phyloP scores from a whole-genome alignment of 2,797 vertebrate genomes.

The Sebastes kiyomatsui region DNA sequence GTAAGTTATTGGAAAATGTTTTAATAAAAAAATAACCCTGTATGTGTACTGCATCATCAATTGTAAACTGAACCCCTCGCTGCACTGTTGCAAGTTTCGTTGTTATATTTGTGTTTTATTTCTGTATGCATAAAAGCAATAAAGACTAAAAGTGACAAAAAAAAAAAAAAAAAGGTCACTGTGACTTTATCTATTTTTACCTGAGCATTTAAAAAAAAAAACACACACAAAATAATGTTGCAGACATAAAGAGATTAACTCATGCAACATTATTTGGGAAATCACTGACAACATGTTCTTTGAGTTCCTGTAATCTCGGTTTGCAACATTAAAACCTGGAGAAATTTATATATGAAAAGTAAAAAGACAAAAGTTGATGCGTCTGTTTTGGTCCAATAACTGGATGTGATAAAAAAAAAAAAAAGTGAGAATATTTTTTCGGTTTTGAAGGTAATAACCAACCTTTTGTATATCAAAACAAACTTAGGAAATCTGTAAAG shows the following conservation, averaged over 20 bases:
- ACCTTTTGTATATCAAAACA: not conserved
- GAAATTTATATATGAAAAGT: constrained; percentile 36
- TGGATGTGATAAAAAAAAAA: no score
- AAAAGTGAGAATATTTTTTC: not conserved
- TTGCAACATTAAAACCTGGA: constrained; percentile 83
- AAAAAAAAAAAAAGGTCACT: not conserved
- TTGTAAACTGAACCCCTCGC: no score
- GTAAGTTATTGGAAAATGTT: no score
- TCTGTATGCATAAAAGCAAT: no score
- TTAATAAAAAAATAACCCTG: no score
- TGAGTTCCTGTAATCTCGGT: constrained; percentile 81
- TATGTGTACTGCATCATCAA: no score
- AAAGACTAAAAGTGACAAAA: no score
- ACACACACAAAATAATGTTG: not conserved
- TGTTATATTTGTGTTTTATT: no score
- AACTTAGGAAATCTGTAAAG: not conserved
- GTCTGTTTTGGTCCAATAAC: no score
- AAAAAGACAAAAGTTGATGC: no score
- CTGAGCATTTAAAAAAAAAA: not conserved
- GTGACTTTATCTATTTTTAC: not conserved
- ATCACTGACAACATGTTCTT: constrained; percentile 47
- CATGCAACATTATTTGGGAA: not conserved
- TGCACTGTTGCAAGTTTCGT: no score
- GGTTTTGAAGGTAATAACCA: not conserved
- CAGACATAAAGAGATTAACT: not conserved